Base-by-base conservation (phyloP, 2,113 vertebrate species). In the Alouatta palliata region DNA sequence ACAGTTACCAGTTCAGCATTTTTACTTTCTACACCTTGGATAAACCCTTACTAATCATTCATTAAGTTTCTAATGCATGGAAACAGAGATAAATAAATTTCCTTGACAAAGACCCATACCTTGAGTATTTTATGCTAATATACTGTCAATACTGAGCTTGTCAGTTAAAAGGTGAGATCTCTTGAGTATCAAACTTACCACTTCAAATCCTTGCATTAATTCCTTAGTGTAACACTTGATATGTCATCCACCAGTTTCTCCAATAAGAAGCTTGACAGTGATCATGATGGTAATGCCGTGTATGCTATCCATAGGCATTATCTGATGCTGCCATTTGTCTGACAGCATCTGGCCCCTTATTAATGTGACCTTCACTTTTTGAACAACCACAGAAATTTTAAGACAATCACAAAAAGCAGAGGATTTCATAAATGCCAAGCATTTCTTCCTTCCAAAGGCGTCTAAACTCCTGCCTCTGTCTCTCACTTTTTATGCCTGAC, bases 51-150 rank as follows among this genome's bases (percentile, higher is more conserved):
- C 25, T 84, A 61, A 82, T 83, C 13, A 79, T 32, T 4, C 12
- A 76, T 70, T 91, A 87, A 27, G 14, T 61, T 94, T 95, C 52
- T 32, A 87, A 40, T 54, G 21, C 61, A 83, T 56, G n/a, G 47
- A 91, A 96, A 96, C 4, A 61, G 23, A 25, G 19, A 90, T 35
- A 92, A 85, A 93, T 56, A 90, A 30, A 32, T 76, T 86, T 92
- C 27, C 71, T 91, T 68, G 66, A 85, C 35, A 81, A 80, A 92
- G 40, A 76, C 70, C 6, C 17, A 1, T 88, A 68, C 90, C 52
- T 96, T 85, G 49, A 54, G 52, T 90, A 6, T 70, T 87, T 47
- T 12, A 83, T n/a, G 35, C 45, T 85, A 86, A 49, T 73, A 71
- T 61, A 4, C 23, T 40, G 5, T 89, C 43, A 30, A 58, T 23